phyloP scores from a whole-genome alignment of 2,113 vertebrate genomes.

The Sebastes schlegelii region DNA sequence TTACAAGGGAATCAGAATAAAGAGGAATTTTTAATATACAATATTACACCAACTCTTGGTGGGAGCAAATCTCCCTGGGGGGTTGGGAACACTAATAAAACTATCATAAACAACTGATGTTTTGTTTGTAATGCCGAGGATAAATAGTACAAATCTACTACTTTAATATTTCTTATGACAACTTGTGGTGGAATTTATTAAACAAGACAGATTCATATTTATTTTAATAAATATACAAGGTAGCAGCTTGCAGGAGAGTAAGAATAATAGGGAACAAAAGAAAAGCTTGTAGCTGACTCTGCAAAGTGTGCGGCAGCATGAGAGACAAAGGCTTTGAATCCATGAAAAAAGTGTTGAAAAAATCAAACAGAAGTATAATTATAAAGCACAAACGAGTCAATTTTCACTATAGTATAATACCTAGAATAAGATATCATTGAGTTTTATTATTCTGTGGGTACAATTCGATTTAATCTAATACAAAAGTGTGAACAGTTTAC shows the following conservation, averaged over 20 bases:
- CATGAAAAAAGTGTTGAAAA: not conserved
- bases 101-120: not conserved
- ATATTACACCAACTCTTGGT: not conserved
- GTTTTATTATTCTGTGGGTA: not conserved
- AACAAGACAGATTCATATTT: too few species aligned
- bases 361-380: not conserved
- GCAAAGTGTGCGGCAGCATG: constrained; percentile 5
- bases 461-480: not conserved
- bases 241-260: constrained; percentile 15
- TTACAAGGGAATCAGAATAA: not conserved
- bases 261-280: constrained; percentile 8
- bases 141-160: too few species aligned
- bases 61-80: not conserved
- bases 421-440: not conserved
- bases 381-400: too few species aligned
- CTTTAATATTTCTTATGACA: too few species aligned
- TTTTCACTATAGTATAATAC: not conserved
- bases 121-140: too few species aligned
- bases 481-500: too few species aligned
- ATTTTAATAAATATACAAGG: not conserved
- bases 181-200: too few species aligned
- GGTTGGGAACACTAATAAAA: not conserved
- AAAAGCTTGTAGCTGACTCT: constrained; percentile 22
- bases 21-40: not conserved
- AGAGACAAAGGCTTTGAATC: not conserved